A percentile compares a stretch with the other conserved stretches of the same genome.
These are phyloP conservation scores for Chionoecetes opilio DNA, from an alignment of 1,140 invertebrate species.

Conservation along the genomic window DNA sequence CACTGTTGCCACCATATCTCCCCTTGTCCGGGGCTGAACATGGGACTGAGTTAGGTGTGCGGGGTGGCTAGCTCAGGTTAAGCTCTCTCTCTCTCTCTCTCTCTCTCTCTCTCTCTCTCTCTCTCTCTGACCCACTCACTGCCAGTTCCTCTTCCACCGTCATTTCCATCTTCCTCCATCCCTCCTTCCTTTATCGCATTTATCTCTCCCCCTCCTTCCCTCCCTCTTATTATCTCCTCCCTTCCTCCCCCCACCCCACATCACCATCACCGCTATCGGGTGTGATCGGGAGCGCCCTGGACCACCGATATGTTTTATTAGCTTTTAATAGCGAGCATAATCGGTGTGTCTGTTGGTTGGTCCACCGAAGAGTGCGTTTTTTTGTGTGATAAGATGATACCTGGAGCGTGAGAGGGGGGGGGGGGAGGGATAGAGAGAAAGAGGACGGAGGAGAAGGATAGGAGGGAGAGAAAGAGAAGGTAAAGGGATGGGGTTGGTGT, in stretches of 20 bases:
- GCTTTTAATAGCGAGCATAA: slow-evolving; percentile 64
- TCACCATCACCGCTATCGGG: slow-evolving; percentile 15
- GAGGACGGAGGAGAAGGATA: background rate
- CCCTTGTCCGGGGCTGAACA: background rate
- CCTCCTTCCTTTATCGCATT: no score
- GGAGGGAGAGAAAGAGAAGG: background rate
- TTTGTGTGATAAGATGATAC: slow-evolving; percentile 38
- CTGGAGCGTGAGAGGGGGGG: background rate
- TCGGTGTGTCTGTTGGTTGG: slow-evolving; percentile 54
- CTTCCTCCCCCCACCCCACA: slow-evolving; percentile 32
- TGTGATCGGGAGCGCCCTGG: background rate
- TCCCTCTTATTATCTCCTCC: background rate
- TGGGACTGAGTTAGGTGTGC: no score
- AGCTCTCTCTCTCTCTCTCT: no score
- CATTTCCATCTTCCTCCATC: no score
- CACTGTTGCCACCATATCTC: slow-evolving; percentile 35
- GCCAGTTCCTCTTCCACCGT: no score
- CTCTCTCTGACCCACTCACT: no score
- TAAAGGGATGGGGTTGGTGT: background rate
- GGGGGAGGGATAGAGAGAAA: background rate
- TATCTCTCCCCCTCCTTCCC: background rate
- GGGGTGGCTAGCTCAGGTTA: no score
- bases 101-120: no score
- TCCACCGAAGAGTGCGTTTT: background rate
- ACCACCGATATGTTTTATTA: slow-evolving; percentile 60